These are phyloP conservation scores for Helicoverpa zea DNA, from an alignment of 1,140 invertebrate species.

Conservation along the genomic window DNA sequence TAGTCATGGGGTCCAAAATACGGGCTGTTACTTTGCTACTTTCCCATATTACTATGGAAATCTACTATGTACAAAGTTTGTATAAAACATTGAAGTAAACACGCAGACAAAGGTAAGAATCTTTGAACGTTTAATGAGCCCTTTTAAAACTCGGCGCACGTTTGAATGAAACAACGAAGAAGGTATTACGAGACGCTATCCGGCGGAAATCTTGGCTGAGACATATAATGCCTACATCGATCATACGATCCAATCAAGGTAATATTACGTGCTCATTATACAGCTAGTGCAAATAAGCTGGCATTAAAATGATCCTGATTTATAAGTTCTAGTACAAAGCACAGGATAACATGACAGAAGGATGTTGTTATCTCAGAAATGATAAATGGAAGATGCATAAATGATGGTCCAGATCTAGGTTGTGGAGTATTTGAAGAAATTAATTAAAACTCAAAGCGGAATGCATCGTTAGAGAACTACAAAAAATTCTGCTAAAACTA, in stretches of 20 bases:
- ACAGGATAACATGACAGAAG: not conserved
- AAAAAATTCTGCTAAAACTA: not conserved
- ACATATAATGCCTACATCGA: conserved; percentile 52
- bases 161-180: conserved; percentile 66
- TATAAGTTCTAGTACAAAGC: conserved; percentile 14
- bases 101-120: conserved; percentile 36
- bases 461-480: not conserved
- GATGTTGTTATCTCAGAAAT: not conserved
- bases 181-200: conserved; percentile 69
- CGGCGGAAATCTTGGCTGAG: conserved; percentile 72
- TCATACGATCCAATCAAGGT: conserved; percentile 26
- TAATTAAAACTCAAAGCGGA: not conserved
- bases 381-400: not conserved
- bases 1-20: not conserved
- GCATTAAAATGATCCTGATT: conserved; percentile 11
- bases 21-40: not conserved
- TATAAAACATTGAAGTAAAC: conserved; percentile 22
- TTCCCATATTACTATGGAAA: conserved; percentile 41
- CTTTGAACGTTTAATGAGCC: conserved; percentile 62
- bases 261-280: conserved; percentile 29
- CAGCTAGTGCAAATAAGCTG: not conserved
- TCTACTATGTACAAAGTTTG: conserved; percentile 12
- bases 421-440: not conserved
- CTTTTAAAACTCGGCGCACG: conserved; percentile 73
- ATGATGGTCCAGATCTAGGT: not conserved